A percentile compares a stretch with the other conserved stretches of the same genome.
Conservation (phyloP, 2,113 vertebrate species). For the Muntiacus reevesi region DNA sequence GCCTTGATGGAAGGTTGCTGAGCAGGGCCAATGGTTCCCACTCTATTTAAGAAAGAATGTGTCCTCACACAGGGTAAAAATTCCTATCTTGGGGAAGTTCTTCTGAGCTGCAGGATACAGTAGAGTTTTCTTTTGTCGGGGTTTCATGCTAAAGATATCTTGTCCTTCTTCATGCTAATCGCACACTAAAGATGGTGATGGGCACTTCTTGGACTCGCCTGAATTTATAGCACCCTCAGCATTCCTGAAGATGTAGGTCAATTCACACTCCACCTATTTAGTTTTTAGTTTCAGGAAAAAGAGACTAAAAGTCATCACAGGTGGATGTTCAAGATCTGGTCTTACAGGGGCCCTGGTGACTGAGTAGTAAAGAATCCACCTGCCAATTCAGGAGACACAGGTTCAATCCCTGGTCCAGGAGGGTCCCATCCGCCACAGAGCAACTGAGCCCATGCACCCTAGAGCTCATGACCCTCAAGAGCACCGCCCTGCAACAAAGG, state of each 20-base stretch:
- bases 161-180: not conserved
- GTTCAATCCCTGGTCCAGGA: not conserved
- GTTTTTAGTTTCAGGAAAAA: not conserved
- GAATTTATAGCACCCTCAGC: not conserved
- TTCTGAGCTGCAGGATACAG: not conserved
- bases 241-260: not conserved
- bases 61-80: not conserved
- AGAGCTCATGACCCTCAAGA: not conserved
- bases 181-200: not conserved
- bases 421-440: not conserved
- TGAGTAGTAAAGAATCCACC: not conserved
- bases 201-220: not conserved
- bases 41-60: conserved; percentile 33
- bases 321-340: not conserved
- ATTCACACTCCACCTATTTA: not conserved
- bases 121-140: not conserved
- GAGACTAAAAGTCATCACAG: not conserved
- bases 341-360: not conserved
- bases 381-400: not conserved
- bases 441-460: not conserved
- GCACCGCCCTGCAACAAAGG: not conserved
- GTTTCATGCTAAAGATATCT: not conserved
- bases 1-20: not conserved
- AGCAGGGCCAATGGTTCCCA: conserved; percentile 30
- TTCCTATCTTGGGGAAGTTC: not conserved